Percentiles rank a stretch among this genome's conserved stretches.
phyloP scores from a whole-genome alignment of 2,113 vertebrate species.

The Herpailurus yagouaroundi region DNA sequence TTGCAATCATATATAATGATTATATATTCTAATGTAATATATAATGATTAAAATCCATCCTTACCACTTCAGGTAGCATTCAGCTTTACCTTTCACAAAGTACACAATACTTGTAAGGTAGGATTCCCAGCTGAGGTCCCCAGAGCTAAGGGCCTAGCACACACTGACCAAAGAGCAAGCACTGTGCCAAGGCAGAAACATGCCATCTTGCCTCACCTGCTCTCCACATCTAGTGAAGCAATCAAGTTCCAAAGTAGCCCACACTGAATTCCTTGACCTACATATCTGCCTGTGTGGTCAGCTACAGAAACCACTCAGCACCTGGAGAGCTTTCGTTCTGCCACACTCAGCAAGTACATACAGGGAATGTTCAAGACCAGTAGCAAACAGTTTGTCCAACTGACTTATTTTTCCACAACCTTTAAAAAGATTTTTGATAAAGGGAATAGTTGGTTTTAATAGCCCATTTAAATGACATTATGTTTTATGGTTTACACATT shows the following conservation, averaged over 20 bases:
- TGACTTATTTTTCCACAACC: neutral
- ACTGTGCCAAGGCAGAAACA: neutral
- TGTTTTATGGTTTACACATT: neutral
- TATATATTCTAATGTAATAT: neutral
- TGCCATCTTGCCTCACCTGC: accelerated
- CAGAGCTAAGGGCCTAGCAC: neutral
- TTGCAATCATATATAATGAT: neutral
- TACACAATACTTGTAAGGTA: neutral
- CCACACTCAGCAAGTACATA: neutral
- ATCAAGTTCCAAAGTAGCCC: neutral
- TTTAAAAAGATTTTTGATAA: neutral
- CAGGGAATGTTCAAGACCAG: neutral
- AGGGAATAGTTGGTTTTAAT: neutral
- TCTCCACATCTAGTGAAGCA: neutral
- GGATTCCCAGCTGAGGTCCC: neutral
- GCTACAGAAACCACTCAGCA: neutral
- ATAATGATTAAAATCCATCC: neutral
- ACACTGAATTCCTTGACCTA: neutral
- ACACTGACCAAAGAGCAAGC: neutral
- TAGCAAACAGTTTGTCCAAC: neutral
- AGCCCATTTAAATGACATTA: neutral
- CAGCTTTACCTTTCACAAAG: neutral
- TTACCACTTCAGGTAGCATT: neutral
- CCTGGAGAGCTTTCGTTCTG: neutral
- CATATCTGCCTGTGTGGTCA: neutral